Evolutionary conservation across 2,113 vertebrate species (phyloP).

Genomic region (Melanerpes aurifrons): DNA sequence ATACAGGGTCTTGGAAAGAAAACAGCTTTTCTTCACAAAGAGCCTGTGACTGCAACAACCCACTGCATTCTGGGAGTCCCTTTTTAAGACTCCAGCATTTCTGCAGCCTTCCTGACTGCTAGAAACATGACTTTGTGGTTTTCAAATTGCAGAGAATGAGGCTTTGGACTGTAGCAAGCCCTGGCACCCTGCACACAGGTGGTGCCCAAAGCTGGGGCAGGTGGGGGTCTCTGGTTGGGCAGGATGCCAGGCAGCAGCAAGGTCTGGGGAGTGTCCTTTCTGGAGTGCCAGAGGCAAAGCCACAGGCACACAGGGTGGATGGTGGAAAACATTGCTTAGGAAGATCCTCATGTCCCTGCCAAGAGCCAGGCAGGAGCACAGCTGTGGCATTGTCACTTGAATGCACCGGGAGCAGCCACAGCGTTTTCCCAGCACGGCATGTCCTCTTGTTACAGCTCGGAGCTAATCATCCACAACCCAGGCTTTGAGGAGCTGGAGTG

Average conservation of each 20-base stretch:
- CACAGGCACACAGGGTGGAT: background rate
- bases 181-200: background rate
- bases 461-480: slow-evolving; percentile 82
- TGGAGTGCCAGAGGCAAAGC: background rate
- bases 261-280: background rate
- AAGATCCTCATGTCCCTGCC: background rate
- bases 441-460: slow-evolving; percentile 71
- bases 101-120: background rate
- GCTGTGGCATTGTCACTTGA: background rate
- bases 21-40: background rate
- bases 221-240: fast-evolving
- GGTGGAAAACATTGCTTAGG: background rate
- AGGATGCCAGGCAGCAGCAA: background rate
- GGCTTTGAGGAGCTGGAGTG: slow-evolving; percentile 84
- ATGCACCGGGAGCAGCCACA: fast-evolving
- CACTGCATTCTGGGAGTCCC: background rate
- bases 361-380: background rate
- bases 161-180: background rate
- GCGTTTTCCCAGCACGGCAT: background rate
- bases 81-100: background rate
- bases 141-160: background rate
- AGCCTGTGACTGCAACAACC: background rate
- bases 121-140: background rate
- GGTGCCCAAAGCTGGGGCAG: background rate
- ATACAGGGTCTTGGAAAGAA: background rate